Percentiles rank a stretch among this genome's conserved stretches.
Evolutionary conservation across 2,113 vertebrate species (phyloP).

Genomic region (Vidua macroura): DNA sequence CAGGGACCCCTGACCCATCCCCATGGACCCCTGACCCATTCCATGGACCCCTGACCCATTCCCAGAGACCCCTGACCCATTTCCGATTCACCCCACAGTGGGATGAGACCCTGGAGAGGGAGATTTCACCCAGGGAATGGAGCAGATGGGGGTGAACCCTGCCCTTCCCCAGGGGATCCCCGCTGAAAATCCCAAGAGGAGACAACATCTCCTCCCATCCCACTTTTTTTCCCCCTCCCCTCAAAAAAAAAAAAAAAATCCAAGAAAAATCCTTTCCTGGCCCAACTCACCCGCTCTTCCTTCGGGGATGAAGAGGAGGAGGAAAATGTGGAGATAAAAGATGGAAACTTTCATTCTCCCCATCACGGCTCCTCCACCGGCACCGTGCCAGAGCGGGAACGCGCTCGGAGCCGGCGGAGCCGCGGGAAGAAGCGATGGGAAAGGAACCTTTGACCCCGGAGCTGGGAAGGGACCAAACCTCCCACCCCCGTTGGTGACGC

Average conservation of each 20-base stretch:
- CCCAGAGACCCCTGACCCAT: not conserved
- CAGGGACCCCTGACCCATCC: not conserved
- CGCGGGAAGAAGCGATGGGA: not conserved
- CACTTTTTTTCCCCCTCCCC: no score
- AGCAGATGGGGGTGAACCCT: accelerated
- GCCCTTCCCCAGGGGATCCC: not conserved
- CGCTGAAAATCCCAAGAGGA: accelerated
- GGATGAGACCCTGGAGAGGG: not conserved
- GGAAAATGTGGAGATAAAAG: not conserved
- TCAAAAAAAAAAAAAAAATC: not conserved
- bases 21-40: accelerated
- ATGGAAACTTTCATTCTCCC: not conserved
- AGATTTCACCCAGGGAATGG: not conserved
- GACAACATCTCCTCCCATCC: not conserved
- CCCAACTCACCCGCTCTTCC: not conserved
- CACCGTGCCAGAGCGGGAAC: not conserved
- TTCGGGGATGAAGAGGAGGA: not conserved
- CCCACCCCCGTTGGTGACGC: not conserved
- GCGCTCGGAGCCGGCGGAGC: not conserved
- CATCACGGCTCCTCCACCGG: not conserved
- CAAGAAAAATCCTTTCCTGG: not conserved
- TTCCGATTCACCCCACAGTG: no score
- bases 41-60: not conserved
- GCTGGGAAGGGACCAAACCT: not conserved
- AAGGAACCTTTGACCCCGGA: not conserved